Base-by-base conservation (phyloP, 2,797 vertebrate species). In the Karalla daura region DNA sequence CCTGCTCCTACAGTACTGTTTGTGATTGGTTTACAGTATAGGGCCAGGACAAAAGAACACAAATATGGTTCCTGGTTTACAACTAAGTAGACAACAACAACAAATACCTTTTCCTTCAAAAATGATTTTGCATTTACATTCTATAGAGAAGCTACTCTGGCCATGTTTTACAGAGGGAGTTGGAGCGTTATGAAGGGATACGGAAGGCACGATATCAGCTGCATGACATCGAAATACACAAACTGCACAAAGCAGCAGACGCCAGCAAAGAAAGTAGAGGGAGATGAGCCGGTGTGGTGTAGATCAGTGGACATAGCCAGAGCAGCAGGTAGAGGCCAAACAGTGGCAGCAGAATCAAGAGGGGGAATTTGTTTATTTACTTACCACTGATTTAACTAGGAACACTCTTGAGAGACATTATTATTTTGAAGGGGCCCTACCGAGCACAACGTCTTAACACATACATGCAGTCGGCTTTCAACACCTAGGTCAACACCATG, bases 231-330 rank as follows among this genome's bases (percentile, higher is more conserved):
- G 51, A 44, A 39, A 37, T 54, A 27, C 28, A 18, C 41, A 4
- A 28, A 43, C 49, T 66, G 28, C 27, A 70, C 32, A 55, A 44
- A 28, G 61, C 35, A 39, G 46, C 23, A 60, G 39, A 61, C 30
- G 51, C 46, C 60, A 44, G 49, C 18, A 54, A 44, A 46, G 50
- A 47, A 39, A 70, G 23, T 14, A 14, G 32, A 56, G 47, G 67
- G 51, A 45, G 21, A 21, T 15, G 39, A 67, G 41, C n/a, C 4
- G 51, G 4, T 18, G 27, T 32, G 23, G 15, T 30, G 45, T 13
- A 71, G 54, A 68, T 75, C 61, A 20, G 32, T 72, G 50, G 39
- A 15, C 27, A 50, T 39, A 55, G 25, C 17, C 17, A 5, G 28
- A 11, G 24, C 33, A 52, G 55, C 39, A 20, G 28, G 37, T 23